phyloP scores from a whole-genome alignment of 2,888 invertebrate species.

The Rotaria macrura region DNA sequence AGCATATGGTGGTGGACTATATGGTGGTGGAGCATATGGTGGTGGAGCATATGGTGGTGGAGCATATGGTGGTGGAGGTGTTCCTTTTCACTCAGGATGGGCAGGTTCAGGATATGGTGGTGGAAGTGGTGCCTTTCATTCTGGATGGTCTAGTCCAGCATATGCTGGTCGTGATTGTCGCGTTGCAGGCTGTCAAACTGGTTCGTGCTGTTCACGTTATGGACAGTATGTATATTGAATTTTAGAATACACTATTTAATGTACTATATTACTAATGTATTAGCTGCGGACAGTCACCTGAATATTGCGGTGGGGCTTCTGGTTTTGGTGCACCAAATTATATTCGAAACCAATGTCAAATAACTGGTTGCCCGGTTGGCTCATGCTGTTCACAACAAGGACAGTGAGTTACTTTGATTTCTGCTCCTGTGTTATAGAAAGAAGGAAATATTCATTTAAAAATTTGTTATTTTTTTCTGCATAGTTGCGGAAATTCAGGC shows the following conservation, averaged over 20 bases:
- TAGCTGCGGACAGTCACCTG: not conserved
- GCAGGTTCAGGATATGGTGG: not conserved
- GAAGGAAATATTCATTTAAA: not conserved
- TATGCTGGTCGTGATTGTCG: not conserved
- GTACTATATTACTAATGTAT: too few relatives aligned
- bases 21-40: too few relatives aligned
- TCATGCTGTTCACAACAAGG: not conserved
- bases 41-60: too few relatives aligned
- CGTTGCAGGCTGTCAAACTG: not conserved
- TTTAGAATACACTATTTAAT: not conserved
- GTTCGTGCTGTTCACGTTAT: not conserved
- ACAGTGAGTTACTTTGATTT: not conserved
- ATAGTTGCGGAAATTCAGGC: slow-evolving; percentile 6
- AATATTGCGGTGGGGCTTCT: not conserved
- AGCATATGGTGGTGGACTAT: not conserved
- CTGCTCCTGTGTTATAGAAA: not conserved
- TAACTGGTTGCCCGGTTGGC: not conserved
- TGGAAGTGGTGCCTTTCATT: not conserved
- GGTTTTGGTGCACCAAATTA: not conserved
- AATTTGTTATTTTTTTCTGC: not conserved
- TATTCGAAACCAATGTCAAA: not conserved
- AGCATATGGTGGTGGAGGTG: too few relatives aligned
- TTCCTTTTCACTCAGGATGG: too few relatives aligned
- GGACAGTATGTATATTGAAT: not conserved
- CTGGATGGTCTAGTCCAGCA: not conserved